Base-by-base conservation (phyloP, 2,113 vertebrate genomes). In the Melospiza melodia region DNA sequence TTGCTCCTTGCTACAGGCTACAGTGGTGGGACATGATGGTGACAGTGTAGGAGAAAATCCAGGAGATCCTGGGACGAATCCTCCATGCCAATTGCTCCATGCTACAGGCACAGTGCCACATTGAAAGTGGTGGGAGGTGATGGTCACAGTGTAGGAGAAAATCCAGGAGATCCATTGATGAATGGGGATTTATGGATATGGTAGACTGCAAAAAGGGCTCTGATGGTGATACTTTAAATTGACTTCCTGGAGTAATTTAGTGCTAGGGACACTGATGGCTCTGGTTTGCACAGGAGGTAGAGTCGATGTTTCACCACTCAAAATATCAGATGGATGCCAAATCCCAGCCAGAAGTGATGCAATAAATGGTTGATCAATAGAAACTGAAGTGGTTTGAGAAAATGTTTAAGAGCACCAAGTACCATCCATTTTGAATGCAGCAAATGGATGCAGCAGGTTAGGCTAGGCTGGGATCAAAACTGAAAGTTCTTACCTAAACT, bases 1-100 rank as follows among this genome's bases (percentile, higher is more conserved):
- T 25, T 5, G 7, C 12, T 24, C 24, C 10, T 6, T 0, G 1
- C 11, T 4, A 5, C 2, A 8, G 31, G 23, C 43, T 58, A n/a
- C 35, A 44, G 14, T 9, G 23, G 25, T 65, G 39, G 37, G 22
- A 30, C 5, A 33, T 4, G 14, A 18, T 14, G 39, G 30, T 21
- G 11, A 16, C 11, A 13, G 41, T 0, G 3, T 19, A 39, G 43
- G 43, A 58, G 22, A 57, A 15, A 25, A 41, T 41, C 41, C 41
- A 41, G 41, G 41, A 41, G 41, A 49, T 49, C 48, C 35, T 35
- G 13, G 16, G 19, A 77, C 6, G 13, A 67, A 78, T 23, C n/a
- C 20, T 46, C 20, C 19, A 20, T 46, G 3, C 15, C 25, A 37
- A 1, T 24, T 5, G 8, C 12, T 23, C 23, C 11, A 7, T 0